Conservation (phyloP, 2,113 vertebrate species). For the Osmerus mordax region DNA sequence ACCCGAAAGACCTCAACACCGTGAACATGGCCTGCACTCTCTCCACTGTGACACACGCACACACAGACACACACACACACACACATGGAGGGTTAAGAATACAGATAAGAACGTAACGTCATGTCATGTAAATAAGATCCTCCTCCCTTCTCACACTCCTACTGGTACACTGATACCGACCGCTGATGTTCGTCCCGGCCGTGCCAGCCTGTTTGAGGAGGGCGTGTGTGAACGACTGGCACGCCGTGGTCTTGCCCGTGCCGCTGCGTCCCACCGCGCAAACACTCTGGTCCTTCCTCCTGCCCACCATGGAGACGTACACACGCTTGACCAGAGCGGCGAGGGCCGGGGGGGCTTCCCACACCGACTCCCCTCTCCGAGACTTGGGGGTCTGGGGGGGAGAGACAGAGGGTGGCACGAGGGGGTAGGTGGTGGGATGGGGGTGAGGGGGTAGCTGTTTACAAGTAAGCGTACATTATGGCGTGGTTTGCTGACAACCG, state of each 20-base stretch:
- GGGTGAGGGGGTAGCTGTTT: neutral
- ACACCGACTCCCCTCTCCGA: constrained; percentile 55
- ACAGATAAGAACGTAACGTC: neutral
- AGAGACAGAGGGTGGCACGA: neutral
- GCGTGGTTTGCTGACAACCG: too few species aligned
- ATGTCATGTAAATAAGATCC: too few species aligned
- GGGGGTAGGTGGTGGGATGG: neutral
- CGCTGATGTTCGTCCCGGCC: constrained; percentile 67
- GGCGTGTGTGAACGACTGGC: constrained; percentile 73
- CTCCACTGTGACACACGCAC: constrained; percentile 72
- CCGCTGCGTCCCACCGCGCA: constrained; percentile 82
- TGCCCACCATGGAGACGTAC: constrained; percentile 79
- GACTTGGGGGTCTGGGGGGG: constrained; percentile 52
- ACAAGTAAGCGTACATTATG: too few species aligned
- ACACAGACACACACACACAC: constrained; percentile 1
- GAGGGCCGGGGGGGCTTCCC: constrained; percentile 72
- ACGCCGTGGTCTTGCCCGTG: constrained; percentile 80
- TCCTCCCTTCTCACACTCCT: too few species aligned
- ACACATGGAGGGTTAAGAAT: neutral
- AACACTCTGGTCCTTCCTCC: constrained; percentile 82
- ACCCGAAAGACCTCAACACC: constrained; percentile 84
- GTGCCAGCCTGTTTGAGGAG: constrained; percentile 80
- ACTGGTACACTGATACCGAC: constrained; percentile 50
- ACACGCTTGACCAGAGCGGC: constrained; percentile 76
- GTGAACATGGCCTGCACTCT: constrained; percentile 88